Conservation (phyloP, 2,797 vertebrate species). For the Chrysocyon brachyurus region DNA sequence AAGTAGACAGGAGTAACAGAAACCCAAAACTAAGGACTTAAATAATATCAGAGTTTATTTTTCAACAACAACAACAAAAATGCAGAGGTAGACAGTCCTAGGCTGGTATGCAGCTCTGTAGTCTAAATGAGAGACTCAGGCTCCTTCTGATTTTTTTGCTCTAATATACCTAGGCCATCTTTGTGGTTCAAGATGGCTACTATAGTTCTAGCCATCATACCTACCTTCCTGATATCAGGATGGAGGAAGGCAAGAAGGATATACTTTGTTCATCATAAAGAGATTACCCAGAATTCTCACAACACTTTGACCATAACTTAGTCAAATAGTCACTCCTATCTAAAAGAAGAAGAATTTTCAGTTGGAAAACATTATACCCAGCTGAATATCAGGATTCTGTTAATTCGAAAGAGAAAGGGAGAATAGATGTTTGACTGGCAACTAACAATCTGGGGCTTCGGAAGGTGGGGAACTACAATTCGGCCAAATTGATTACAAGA, state of each 20-base stretch:
- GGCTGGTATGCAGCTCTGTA: not conserved
- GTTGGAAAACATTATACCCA: not conserved
- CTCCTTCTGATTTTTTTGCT: not conserved
- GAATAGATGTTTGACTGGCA: constrained; percentile 25
- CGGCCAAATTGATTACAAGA: constrained; percentile 12
- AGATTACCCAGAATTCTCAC: not conserved
- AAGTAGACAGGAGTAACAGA: not conserved
- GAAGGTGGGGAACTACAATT: constrained; percentile 19
- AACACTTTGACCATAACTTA: not conserved
- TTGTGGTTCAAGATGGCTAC: not conserved
- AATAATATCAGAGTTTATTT: constrained; percentile 6
- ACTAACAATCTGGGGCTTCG: not conserved
- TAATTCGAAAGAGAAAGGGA: not conserved
- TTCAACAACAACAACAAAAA: not conserved
- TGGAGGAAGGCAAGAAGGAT: not conserved
- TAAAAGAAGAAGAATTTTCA: not conserved
- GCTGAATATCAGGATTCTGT: not conserved
- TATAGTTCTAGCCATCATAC: not conserved
- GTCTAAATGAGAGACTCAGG: not conserved
- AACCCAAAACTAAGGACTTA: constrained; percentile 33
- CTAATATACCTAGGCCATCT: not conserved
- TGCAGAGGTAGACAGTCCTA: not conserved
- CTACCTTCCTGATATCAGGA: not conserved
- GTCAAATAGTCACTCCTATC: not conserved
- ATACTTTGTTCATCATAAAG: not conserved